Evolutionary conservation across 2,113 vertebrate genomes (phyloP), one percentile per base, ranked within the genome.

Genomic region (Mohoua ochrocephala): DNA sequence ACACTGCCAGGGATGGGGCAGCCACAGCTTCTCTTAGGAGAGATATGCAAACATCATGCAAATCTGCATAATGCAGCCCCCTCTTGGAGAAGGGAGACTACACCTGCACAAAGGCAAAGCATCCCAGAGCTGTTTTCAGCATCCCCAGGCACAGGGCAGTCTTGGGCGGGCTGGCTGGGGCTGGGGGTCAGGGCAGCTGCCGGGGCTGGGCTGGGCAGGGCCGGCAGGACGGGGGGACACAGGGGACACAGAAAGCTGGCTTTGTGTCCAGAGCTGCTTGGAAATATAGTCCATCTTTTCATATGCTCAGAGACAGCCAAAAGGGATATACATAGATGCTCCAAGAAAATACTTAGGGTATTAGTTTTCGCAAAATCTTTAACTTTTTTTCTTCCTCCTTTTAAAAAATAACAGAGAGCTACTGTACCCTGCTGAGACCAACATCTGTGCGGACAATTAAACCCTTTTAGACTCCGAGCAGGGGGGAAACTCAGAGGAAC

Each of bases 381-480:
- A 91, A 86, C 54, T 47, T 91, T 64, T 39, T 53, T 30, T 7
- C 50, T 24, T 14, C 22, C 15, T 6, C 17, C 14, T 82, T 79
- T 87, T 37, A n/a, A 84, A 94, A 93, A 88, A 63, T 78, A 88
- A 96, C 95, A 96, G 95, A 95, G 91, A 44, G 64, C 88, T 84
- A 91, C 95, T 95, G 86, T 96, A 53, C 60, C 91, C 92, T 96
- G 88, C 91, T 95, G 92, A 88, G 88, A 71, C 79, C 87, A 90
- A 89, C 95, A 94, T 96, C 95, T 97, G 95, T 95, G 93, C 76
- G 86, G 95, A 96, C 93, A 97, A 96, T 97, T 93, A 94, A 92
- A 94, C 37, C 92, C 86, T 95, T 92, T 96, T 92, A 95, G 95
- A 75, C 83, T 67, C 52, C 0, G 5, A 81, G 79, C 57, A 26